Evolutionary conservation across 2,888 invertebrate genomes (phyloP), one percentile per base, ranked within the genome.

Genomic region (Diarsia rubi): DNA sequence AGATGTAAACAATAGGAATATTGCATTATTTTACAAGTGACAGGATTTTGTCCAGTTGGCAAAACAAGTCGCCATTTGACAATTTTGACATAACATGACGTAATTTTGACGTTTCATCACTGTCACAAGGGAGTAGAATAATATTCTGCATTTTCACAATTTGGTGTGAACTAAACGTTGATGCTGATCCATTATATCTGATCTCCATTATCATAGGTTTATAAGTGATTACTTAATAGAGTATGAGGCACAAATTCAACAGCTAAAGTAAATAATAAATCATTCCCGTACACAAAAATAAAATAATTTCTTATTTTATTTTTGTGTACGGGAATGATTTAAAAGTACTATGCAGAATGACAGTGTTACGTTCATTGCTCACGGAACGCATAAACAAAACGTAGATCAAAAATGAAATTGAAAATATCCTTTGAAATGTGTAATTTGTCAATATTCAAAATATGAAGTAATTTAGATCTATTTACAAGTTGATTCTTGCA

Each of bases 11-110:
- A 95, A 92, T 90, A 88, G 88, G 91, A 93, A 95, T 94, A 93
- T 94, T 91, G 93, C 96, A 95, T 95, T 95, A 95, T 96, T 96
- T 93, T 88, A 81, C 88, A 75, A 88, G 75, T 95, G 95, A 95
- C 95, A 96, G 90, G 90, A 93, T 91, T 92, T 89, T 95, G 96
- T 94, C 95, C 93, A 95, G 96, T 96, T 97, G 96, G 96, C 96
- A 97, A 96, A 95, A 95, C 95, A 95, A 94, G 89, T 91, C 89
- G 88, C 89, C 89, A 90, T 92, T 88, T 78, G 76, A 59, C 71
- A 67, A 24, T 59, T 66, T 27, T 72, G 72, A 77, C 78, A 52
- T 75, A 21, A 70, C 63, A 72, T 87, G 82, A 88, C 84, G 85
- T 81, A 81, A 83, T 81, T 60, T 42, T 83, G 83, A 83, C 83